Percentiles rank a stretch among this genome's conserved stretches.
Evolutionary conservation across 2,797 vertebrate genomes (phyloP).

Genomic region (Malurus splendens): DNA sequence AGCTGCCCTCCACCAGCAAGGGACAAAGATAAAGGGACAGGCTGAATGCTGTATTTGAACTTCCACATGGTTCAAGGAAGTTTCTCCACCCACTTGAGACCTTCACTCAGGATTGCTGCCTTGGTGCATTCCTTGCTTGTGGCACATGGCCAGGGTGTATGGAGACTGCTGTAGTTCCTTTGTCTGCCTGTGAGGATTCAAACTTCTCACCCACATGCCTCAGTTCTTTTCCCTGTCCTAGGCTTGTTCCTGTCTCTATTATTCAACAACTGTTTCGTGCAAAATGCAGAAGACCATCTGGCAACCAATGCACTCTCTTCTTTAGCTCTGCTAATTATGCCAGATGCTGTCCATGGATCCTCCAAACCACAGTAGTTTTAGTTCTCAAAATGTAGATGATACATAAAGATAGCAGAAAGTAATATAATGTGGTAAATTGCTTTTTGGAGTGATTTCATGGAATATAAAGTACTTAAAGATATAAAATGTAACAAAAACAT

Average conservation of each 20-base stretch:
- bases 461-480: conserved; percentile 28
- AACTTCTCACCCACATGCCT: background rate
- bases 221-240: background rate
- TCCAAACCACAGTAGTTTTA: conserved; percentile 37
- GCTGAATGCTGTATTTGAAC: background rate
- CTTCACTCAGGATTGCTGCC: background rate
- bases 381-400: conserved; percentile 38
- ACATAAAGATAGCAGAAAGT: conserved; percentile 50
- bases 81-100: background rate
- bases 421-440: conserved; percentile 42
- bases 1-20: background rate
- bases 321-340: conserved; percentile 19
- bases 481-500: conserved; percentile 42
- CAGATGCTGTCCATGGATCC: conserved; percentile 33
- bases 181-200: background rate
- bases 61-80: background rate
- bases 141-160: background rate
- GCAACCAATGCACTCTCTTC: background rate
- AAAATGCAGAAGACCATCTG: conserved; percentile 17
- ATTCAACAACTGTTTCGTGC: background rate
- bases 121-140: background rate
- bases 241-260: background rate
- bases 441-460: conserved; percentile 47
- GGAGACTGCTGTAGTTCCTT: background rate
- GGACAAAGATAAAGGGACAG: background rate